Conservation (phyloP, 2,888 invertebrate species). For the Euclidia mi region DNA sequence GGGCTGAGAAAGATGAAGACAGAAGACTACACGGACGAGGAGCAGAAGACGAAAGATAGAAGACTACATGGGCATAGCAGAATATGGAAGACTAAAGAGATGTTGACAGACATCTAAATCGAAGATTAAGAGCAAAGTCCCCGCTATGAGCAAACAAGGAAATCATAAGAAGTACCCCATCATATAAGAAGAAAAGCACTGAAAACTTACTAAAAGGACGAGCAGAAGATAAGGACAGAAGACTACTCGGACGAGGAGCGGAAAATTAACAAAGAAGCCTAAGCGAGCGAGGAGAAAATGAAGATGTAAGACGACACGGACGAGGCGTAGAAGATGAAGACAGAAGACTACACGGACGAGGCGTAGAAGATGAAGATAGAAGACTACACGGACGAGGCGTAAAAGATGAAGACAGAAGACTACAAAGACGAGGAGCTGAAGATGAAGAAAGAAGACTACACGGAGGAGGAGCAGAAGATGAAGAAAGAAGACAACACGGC, state of each 20-base stretch:
- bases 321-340: conserved; percentile 7
- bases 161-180: too few relatives aligned
- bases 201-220: conserved; percentile 22
- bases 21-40: conserved; percentile 10
- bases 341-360: conserved; percentile 8
- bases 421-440: conserved; percentile 3
- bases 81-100: conserved; percentile 8
- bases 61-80: conserved; percentile 6
- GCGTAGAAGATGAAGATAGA: conserved; percentile 7
- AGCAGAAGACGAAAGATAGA: conserved; percentile 6
- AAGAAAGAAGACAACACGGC: conserved; percentile 1
- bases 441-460: conserved; percentile 5
- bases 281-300: conserved; percentile 1
- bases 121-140: too few relatives aligned
- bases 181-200: conserved; percentile 24
- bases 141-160: too few relatives aligned
- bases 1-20: conserved; percentile 6
- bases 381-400: conserved; percentile 9
- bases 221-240: conserved; percentile 17
- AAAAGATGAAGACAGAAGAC: conserved; percentile 9
- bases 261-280: neutral
- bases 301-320: conserved; percentile 7
- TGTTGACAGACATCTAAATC: too few relatives aligned
- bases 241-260: conserved; percentile 17
- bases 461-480: conserved; percentile 13